phyloP scores from a whole-genome alignment of 2,888 invertebrate genomes.

The Dryocosmus kuriphilus region DNA sequence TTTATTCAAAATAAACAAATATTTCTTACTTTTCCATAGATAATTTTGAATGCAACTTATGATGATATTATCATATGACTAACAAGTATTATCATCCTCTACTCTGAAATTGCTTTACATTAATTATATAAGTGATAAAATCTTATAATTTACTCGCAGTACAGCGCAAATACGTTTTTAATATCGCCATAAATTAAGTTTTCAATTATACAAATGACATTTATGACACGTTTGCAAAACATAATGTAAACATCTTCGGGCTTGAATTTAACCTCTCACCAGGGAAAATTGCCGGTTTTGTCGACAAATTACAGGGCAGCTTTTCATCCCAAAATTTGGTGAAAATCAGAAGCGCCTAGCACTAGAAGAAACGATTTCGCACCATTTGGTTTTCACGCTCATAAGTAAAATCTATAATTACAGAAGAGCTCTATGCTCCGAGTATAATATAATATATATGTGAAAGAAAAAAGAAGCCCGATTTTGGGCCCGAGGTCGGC shows the following conservation, averaged over 20 bases:
- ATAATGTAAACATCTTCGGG: constrained; percentile 29
- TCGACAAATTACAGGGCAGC: constrained; percentile 15
- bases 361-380: not conserved
- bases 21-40: not conserved
- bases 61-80: not conserved
- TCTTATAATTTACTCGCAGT: constrained; percentile 22
- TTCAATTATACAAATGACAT: constrained; percentile 40
- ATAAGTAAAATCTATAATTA: constrained; percentile 9
- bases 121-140: constrained; percentile 34
- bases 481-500: not conserved
- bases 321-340: not conserved
- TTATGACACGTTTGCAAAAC: constrained; percentile 35
- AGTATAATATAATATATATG: not conserved
- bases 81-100: constrained; percentile 12
- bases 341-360: not conserved
- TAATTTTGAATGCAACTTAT: not conserved
- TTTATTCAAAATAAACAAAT: no score
- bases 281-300: constrained; percentile 21
- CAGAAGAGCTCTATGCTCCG: not conserved
- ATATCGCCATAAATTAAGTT: constrained; percentile 27
- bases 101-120: constrained; percentile 18
- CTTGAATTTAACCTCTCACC: constrained; percentile 9
- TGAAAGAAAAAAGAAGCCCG: constrained; percentile 5
- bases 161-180: constrained; percentile 24
- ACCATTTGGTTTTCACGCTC: constrained; percentile 10